phyloP scores from a whole-genome alignment of 2,888 invertebrate species.

The Synanthedon vespiformis region DNA sequence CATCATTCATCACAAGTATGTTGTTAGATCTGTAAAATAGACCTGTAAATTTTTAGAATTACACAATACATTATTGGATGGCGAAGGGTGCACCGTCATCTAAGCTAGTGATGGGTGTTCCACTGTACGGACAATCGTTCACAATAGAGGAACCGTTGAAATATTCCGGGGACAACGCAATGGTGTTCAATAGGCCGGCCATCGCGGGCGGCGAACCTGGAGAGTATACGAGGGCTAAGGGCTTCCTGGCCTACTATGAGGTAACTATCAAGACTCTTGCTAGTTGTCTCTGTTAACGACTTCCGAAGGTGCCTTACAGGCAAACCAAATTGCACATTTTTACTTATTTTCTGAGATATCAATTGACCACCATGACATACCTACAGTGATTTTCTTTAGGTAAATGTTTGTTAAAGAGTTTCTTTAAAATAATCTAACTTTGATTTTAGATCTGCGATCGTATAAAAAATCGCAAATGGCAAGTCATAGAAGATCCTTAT shows the following conservation, averaged over 20 bases:
- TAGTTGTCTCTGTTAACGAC: too few relatives aligned
- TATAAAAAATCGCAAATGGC: constrained; percentile 82
- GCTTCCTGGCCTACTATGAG: constrained; percentile 91
- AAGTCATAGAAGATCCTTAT: constrained; percentile 81
- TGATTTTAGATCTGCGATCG: constrained; percentile 80
- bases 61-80: constrained; percentile 90
- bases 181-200: constrained; percentile 81
- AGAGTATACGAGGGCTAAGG: constrained; percentile 86
- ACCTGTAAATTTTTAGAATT: constrained; percentile 71
- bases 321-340: too few relatives aligned
- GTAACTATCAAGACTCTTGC: constrained; percentile 31
- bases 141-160: constrained; percentile 55
- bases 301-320: too few relatives aligned
- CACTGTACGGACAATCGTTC: constrained; percentile 89
- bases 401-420: not conserved
- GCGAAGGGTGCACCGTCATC: constrained; percentile 83
- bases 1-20: too few relatives aligned
- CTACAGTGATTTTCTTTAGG: too few relatives aligned
- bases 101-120: constrained; percentile 90
- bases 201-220: constrained; percentile 84
- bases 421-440: not conserved
- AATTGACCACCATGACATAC: too few relatives aligned
- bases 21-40: too few relatives aligned
- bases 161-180: constrained; percentile 61
- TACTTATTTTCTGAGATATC: too few relatives aligned